Percentiles rank a stretch among this genome's conserved stretches.
Evolutionary conservation across 2,113 vertebrate species (phyloP).

Genomic region (Neogobius melanostomus): DNA sequence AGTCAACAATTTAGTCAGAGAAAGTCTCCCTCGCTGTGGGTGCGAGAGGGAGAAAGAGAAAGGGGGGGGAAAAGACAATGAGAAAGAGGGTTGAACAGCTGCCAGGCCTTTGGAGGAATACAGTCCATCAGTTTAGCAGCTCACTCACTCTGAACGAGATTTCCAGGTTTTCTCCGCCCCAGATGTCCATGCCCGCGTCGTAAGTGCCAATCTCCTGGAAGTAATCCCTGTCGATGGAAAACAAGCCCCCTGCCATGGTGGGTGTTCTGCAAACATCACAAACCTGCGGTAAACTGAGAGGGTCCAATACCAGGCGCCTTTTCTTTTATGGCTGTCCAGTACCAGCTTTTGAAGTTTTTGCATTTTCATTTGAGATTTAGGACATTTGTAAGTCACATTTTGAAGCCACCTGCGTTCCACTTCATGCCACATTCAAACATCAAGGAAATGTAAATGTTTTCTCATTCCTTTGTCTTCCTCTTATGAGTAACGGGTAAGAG

Average conservation of each 20-base stretch:
- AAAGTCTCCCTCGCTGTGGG: constrained; percentile 4
- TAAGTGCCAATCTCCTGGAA: constrained; percentile 99
- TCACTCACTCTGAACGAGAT: constrained; percentile 94
- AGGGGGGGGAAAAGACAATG: background rate
- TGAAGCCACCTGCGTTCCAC: background rate
- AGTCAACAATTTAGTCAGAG: constrained; percentile 34
- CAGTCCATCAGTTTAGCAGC: constrained; percentile 29
- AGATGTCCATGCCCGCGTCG: constrained; percentile 99
- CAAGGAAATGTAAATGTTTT: background rate
- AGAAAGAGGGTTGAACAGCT: constrained; percentile 6
- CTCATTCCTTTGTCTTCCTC: background rate
- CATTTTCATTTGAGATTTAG: too few relatives aligned
- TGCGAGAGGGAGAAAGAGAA: background rate
- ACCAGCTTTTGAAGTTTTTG: too few relatives aligned
- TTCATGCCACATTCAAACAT: background rate
- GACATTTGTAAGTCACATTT: too few relatives aligned
- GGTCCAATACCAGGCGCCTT: constrained; percentile 13
- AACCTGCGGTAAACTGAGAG: constrained; percentile 4
- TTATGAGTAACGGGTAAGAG: too few relatives aligned
- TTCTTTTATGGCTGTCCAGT: background rate
- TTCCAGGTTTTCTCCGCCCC: constrained; percentile 99
- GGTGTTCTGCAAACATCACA: constrained; percentile 82
- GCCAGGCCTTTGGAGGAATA: constrained; percentile 36
- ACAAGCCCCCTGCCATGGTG: constrained; percentile 98
- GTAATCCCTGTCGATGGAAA: constrained; percentile 98